These are phyloP conservation scores for Styela plicata DNA, from an alignment of 23 tunicate genomes.

Conservation along the genomic window DNA sequence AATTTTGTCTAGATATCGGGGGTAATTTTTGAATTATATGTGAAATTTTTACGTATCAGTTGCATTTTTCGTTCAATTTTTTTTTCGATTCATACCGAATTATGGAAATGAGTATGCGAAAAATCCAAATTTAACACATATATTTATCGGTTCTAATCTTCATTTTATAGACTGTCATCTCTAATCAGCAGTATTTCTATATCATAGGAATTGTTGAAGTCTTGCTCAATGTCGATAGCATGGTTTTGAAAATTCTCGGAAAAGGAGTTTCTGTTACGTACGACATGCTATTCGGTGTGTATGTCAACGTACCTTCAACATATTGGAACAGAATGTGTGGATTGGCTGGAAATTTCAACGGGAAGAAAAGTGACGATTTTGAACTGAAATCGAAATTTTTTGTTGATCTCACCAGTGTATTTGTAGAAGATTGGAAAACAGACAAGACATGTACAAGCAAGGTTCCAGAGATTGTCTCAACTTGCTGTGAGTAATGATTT, in stretches of 20 bases:
- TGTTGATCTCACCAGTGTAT: background rate
- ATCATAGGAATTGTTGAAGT: conserved; percentile 47
- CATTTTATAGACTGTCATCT: too few species aligned
- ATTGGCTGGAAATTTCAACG: conserved; percentile 52
- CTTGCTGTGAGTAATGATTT: too few species aligned
- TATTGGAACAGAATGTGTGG: conserved; percentile 34
- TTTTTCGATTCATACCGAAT: too few species aligned
- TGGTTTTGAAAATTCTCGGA: conserved; percentile 22
- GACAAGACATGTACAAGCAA: background rate
- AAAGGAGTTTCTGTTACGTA: conserved; percentile 19
- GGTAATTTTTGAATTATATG: too few species aligned
- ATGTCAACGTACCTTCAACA: conserved; percentile 28
- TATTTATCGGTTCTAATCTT: too few species aligned
- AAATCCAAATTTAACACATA: too few species aligned
- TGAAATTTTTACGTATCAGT: too few species aligned
- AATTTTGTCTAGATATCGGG: too few species aligned
- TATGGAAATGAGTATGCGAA: too few species aligned
- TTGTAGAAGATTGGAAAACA: conserved; percentile 16
- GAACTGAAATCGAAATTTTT: conserved; percentile 16
- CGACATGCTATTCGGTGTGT: conserved; percentile 26
- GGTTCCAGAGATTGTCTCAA: background rate
- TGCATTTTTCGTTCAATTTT: too few species aligned
- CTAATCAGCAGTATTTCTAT: too few species aligned
- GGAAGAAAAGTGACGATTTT: conserved; percentile 29
- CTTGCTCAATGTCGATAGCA: conserved; percentile 11